A percentile compares a stretch with the other conserved stretches of the same genome.
Evolutionary conservation across 2,888 invertebrate genomes (phyloP).

Genomic region (Coronaproctus castanopsis): DNA sequence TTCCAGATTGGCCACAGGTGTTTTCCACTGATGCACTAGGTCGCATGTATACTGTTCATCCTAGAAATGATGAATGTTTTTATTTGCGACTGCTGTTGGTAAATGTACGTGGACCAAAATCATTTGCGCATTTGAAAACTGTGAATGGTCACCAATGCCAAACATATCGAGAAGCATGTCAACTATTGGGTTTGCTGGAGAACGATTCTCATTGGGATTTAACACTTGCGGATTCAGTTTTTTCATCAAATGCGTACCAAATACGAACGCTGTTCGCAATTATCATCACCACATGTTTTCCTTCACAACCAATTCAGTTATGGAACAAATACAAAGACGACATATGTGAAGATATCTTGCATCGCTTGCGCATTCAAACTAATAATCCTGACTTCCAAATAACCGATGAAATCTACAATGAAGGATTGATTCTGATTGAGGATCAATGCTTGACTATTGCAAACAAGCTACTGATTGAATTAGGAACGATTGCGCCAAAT

Average conservation of each 20-base stretch:
- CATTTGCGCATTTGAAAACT: no score
- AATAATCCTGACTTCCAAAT: conserved; percentile 14
- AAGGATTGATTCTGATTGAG: conserved; percentile 3
- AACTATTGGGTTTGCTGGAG: no score
- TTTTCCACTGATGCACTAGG: no score
- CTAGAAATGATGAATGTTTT: no score
- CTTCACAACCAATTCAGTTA: conserved; percentile 18
- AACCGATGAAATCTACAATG: conserved; percentile 8
- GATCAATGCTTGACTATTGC: conserved; percentile 14
- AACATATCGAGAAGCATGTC: no score
- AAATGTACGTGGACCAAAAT: no score
- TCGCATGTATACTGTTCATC: no score
- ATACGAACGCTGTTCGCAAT: conserved; percentile 23
- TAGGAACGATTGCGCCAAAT: background rate
- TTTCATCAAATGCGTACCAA: conserved; percentile 17
- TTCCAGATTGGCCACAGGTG: no score
- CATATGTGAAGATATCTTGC: conserved; percentile 21
- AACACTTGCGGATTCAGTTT: conserved; percentile 19
- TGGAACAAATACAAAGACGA: conserved; percentile 20
- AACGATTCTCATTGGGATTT: no score
- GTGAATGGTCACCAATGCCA: no score
- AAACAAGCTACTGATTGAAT: conserved; percentile 2
- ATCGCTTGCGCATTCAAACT: conserved; percentile 20
- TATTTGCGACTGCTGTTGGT: no score
- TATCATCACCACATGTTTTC: conserved; percentile 22